Evolutionary conservation across 2,797 vertebrate genomes (phyloP).

Genomic region (Dipus sagitta): DNA sequence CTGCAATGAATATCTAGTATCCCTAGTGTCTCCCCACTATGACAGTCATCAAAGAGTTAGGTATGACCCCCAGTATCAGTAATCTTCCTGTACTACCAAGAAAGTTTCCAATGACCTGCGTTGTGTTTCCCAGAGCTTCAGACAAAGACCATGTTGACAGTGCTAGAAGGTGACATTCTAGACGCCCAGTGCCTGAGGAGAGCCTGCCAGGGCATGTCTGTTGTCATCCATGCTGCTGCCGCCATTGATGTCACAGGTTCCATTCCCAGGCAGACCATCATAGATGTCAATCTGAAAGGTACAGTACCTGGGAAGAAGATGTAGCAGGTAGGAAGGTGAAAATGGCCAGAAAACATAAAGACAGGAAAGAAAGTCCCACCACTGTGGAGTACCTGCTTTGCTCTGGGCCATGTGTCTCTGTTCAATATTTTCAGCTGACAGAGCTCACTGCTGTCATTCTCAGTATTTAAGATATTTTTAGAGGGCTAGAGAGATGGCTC

Average conservation of each 20-base stretch:
- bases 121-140: conserved; percentile 86
- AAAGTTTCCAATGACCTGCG: background rate
- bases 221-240: conserved; percentile 92
- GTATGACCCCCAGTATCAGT: background rate
- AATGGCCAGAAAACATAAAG: background rate
- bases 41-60: background rate
- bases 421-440: background rate
- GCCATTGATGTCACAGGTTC: conserved; percentile 90
- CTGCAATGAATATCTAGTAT: background rate
- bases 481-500: background rate
- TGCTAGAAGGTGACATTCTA: conserved; percentile 93
- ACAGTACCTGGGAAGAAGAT: background rate
- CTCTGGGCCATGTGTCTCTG: background rate
- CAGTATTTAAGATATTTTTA: background rate
- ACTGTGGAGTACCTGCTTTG: too few relatives aligned
- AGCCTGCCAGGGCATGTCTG: conserved; percentile 89
- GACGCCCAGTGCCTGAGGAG: conserved; percentile 87
- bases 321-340: background rate
- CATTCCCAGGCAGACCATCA: conserved; percentile 87
- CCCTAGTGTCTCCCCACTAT: rapidly evolving
- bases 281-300: conserved; percentile 94
- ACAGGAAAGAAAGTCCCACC: background rate
- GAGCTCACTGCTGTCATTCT: background rate
- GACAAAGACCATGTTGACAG: conserved; percentile 87
- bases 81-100: background rate